phyloP scores from a whole-genome alignment of 2,113 vertebrate genomes.

The Sebastes fasciatus region DNA sequence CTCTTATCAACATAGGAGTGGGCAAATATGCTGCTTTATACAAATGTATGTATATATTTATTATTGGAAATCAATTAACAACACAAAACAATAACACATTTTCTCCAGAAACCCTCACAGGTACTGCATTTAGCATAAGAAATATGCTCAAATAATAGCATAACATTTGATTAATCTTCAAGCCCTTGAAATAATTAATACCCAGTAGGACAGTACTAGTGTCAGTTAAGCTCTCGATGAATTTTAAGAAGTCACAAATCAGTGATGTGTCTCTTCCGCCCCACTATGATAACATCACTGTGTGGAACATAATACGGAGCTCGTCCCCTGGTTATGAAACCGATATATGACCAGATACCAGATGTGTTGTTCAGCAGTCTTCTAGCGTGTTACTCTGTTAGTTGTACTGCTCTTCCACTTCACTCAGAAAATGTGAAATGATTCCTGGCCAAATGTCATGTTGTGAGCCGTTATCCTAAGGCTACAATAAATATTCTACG shows the following conservation, averaged over 20 bases:
- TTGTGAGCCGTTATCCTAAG: constrained; percentile 6
- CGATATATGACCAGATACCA: neutral
- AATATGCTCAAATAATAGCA: too few relatives aligned
- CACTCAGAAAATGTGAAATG: constrained; percentile 3
- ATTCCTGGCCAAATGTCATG: constrained; percentile 25
- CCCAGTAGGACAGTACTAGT: neutral
- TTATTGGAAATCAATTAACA: too few relatives aligned
- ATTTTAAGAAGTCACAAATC: neutral
- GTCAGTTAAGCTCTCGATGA: neutral
- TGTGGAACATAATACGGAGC: neutral
- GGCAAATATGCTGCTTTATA: too few relatives aligned
- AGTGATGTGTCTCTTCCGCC: neutral
- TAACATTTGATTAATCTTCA: too few relatives aligned
- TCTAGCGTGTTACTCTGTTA: neutral
- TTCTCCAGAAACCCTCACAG: too few relatives aligned
- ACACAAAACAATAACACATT: too few relatives aligned
- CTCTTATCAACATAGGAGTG: too few relatives aligned
- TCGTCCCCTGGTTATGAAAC: neutral
- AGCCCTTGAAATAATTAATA: neutral
- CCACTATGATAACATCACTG: neutral
- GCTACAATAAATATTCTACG: constrained; percentile 48
- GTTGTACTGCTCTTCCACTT: neutral
- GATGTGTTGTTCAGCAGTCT: neutral
- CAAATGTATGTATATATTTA: too few relatives aligned
- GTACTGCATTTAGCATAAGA: too few relatives aligned